These are phyloP conservation scores for Metaphire vulgaris DNA, from an alignment of 1,140 invertebrate species.

Conservation along the genomic window DNA sequence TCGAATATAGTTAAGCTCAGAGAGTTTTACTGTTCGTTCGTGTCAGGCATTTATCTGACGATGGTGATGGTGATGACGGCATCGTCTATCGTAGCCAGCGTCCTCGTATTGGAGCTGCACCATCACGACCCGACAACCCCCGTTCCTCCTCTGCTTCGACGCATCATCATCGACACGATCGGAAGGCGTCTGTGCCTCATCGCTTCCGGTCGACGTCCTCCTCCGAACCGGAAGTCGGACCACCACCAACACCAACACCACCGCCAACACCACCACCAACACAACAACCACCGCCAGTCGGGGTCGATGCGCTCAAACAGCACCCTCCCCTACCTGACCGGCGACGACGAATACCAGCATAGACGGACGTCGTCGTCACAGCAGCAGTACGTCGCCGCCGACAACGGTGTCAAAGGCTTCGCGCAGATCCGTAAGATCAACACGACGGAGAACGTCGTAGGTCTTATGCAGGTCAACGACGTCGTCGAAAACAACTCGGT, in stretches of 20 bases:
- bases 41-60: slow-evolving; percentile 29
- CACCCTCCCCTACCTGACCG: background rate
- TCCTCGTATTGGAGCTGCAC: slow-evolving; percentile 30
- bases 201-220: slow-evolving; percentile 10
- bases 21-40: no score
- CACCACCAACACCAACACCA: background rate
- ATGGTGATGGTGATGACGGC: slow-evolving; percentile 29
- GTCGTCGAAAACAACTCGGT: background rate
- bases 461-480: background rate
- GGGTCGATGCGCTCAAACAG: background rate
- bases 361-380: no score
- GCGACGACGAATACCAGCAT: background rate
- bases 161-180: slow-evolving; percentile 17
- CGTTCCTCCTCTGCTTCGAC: slow-evolving; percentile 21
- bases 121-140: slow-evolving; percentile 22
- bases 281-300: background rate
- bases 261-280: background rate
- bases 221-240: no score
- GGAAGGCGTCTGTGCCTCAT: slow-evolving; percentile 17
- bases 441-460: no score
- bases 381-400: background rate
- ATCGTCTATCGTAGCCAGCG: slow-evolving; percentile 21
- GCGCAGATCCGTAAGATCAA: no score
- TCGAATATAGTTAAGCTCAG: no score
- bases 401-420: background rate